Evolutionary conservation across 2,113 vertebrate species (phyloP), one percentile per base, ranked within the genome.

Genomic region (Butorides virescens): DNA sequence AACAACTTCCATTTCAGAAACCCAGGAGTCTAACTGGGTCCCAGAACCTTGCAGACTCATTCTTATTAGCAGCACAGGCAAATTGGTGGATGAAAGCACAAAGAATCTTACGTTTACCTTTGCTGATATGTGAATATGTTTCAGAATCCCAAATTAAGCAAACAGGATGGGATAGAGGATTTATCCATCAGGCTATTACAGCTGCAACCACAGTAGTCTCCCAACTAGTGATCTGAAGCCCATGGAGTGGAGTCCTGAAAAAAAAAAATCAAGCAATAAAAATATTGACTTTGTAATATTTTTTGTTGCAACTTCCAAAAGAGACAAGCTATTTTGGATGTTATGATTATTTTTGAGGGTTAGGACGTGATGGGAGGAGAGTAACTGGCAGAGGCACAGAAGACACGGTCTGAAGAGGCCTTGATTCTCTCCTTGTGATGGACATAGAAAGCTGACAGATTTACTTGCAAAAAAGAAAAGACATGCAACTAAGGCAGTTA

Each of bases 71-170:
- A 79, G 65, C 61, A 91, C 23, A 87, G 15, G 10, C 44, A 61
- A 78, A 13, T 1, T 32, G 16, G 6, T 11, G 8, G 7, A 63
- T 34, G 15, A 73, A 73, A 95, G 37, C 19, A 75, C 56, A 75
- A 44, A 86, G 75, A 91, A 46, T 5, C 25, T 90, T 23, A 27
- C 29, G 5, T 12, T 87, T 75, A 81, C 81, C 39, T 90, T 46
- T 81, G 52, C 52, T 61, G 52, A 16, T 18, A 9, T 0, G 0
- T 39, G 10, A 49, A 36, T 6, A 1, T 2, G 2, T 50, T 83
- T 87, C 65, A 68, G 61, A 72, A 72, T 56, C 29, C 26, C 27
- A n/a, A 14, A 30, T 29, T 5, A 83, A 34, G 55, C 9, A 13
- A 77, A 73, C 14, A 49, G 19, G 62, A 39, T 76, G 53, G 29